Conservation (phyloP, 2,797 vertebrate genomes). For the Anolis apletophallus region DNA sequence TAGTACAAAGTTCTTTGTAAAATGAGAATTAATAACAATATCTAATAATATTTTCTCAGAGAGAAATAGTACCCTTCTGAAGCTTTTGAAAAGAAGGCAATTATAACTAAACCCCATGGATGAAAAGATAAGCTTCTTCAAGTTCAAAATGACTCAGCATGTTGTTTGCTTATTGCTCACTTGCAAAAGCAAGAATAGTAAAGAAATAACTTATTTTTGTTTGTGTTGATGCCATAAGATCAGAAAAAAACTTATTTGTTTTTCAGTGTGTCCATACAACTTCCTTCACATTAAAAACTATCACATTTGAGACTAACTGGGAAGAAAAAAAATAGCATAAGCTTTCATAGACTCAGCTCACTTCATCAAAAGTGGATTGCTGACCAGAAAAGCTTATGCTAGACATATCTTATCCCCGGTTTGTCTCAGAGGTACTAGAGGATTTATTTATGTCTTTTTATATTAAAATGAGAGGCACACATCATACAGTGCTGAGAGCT, state of each 20-base stretch:
- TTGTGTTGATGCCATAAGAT: background rate
- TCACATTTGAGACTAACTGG: no score
- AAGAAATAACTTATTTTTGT: background rate
- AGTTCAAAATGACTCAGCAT: conserved; percentile 33
- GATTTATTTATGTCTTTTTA: no score
- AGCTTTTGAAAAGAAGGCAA: conserved; percentile 22
- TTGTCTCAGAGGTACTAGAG: no score
- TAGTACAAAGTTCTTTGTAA: conserved; percentile 36
- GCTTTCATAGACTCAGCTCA: no score
- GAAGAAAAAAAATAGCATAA: no score
- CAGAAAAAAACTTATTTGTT: background rate
- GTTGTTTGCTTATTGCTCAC: background rate
- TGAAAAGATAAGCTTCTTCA: conserved; percentile 42
- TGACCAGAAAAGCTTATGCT: no score
- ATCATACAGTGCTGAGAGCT: no score
- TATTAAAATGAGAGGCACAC: no score
- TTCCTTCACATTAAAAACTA: background rate
- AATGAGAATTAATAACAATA: conserved; percentile 38
- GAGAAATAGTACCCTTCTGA: background rate
- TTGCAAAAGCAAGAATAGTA: conserved; percentile 10
- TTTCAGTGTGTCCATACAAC: background rate
- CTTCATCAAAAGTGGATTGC: no score
- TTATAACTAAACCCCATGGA: conserved; percentile 18
- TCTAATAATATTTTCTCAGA: conserved; percentile 19
- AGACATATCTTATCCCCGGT: no score